Conservation (phyloP, 1,140 invertebrate species). For the Asbolus verrucosus region DNA sequence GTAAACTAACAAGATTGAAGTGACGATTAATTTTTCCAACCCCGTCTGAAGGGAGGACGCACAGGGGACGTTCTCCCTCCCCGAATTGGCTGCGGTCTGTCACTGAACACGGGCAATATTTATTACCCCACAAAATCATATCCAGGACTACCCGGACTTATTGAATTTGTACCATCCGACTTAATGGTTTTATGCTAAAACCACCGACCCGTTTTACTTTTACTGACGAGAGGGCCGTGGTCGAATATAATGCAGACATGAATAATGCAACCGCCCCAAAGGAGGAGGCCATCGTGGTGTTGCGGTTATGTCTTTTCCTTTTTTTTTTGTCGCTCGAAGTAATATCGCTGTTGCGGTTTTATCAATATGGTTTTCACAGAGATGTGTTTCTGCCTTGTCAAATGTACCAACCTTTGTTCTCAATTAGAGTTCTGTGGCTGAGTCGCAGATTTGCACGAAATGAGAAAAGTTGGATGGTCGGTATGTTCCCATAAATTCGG, state of each 20-base stretch:
- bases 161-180: slow-evolving; percentile 46
- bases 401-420: background rate
- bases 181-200: slow-evolving; percentile 47
- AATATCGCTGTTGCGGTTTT: background rate
- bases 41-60: background rate
- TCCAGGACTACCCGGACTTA: slow-evolving; percentile 36
- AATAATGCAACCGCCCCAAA: slow-evolving; percentile 24
- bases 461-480: background rate
- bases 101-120: slow-evolving; percentile 40
- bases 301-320: slow-evolving; percentile 2
- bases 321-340: background rate
- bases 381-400: background rate
- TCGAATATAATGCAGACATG: slow-evolving; percentile 15
- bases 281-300: slow-evolving; percentile 3
- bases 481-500: slow-evolving; percentile 16
- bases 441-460: background rate
- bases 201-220: slow-evolving; percentile 24
- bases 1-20: slow-evolving; percentile 29
- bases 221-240: background rate
- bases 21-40: slow-evolving; percentile 43
- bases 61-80: slow-evolving; percentile 7
- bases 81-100: slow-evolving; percentile 43
- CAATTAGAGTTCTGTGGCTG: slow-evolving; percentile 6
- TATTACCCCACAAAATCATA: slow-evolving; percentile 43
- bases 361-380: background rate